These are phyloP conservation scores for Coryphaenoides rupestris DNA, from an alignment of 2,113 vertebrate genomes.

Conservation along the genomic window DNA sequence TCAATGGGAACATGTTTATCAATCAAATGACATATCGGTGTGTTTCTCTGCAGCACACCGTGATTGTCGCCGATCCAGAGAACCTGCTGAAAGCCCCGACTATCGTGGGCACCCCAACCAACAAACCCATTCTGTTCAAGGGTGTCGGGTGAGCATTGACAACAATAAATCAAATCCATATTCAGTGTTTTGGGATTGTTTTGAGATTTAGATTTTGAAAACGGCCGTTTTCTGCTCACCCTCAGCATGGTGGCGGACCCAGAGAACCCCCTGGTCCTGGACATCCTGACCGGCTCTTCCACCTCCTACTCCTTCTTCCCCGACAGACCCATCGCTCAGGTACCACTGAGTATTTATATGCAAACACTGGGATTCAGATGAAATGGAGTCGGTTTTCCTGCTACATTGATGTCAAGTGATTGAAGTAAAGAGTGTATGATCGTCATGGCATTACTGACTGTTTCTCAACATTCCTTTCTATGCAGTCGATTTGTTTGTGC, in stretches of 20 bases:
- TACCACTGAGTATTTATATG: too few species aligned
- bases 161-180: background rate
- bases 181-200: background rate
- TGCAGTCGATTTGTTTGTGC: too few species aligned
- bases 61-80: constrained; percentile 89
- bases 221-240: rapidly evolving
- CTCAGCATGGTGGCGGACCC: constrained; percentile 95
- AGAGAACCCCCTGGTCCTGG: constrained; percentile 92
- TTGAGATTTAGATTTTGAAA: background rate
- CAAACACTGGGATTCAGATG: too few species aligned
- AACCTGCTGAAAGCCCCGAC: constrained; percentile 95
- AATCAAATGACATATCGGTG: background rate
- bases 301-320: constrained; percentile 96
- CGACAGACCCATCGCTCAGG: constrained; percentile 93
- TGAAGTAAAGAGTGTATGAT: too few species aligned
- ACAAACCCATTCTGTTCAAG: constrained; percentile 89
- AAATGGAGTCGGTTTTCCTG: too few species aligned
- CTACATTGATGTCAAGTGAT: too few species aligned
- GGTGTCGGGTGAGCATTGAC: constrained; percentile 87
- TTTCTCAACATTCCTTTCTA: too few species aligned
- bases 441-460: too few species aligned
- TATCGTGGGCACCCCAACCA: constrained; percentile 84
- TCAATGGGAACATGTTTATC: too few species aligned
- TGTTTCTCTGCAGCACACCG: constrained; percentile 77
- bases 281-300: constrained; percentile 96